phyloP scores from a whole-genome alignment of 2,888 invertebrate genomes.

The Hymenopus coronatus region DNA sequence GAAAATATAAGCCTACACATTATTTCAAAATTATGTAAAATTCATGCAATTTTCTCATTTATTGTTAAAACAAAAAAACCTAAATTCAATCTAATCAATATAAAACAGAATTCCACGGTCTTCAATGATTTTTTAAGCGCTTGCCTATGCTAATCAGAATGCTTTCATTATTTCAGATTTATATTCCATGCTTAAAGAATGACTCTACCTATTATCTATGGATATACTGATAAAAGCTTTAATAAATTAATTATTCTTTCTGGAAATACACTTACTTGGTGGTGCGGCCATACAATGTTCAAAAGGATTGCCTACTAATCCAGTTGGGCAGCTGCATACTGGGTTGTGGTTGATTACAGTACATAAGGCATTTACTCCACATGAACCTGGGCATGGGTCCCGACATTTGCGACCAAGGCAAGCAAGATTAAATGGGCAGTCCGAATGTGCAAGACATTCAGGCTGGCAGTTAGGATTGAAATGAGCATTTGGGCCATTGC shows the following conservation, averaged over 20 bases:
- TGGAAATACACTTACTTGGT: conserved; percentile 48
- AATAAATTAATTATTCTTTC: background rate
- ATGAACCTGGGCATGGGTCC: conserved; percentile 77
- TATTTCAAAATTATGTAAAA: too few species aligned
- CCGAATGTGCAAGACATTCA: conserved; percentile 76
- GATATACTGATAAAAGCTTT: background rate
- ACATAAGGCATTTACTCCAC: conserved; percentile 71
- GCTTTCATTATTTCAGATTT: background rate
- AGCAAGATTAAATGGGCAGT: conserved; percentile 74
- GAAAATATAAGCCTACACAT: too few species aligned
- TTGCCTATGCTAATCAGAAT: too few species aligned
- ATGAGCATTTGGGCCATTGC: conserved; percentile 63
- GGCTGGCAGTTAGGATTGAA: conserved; percentile 75
- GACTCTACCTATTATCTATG: background rate
- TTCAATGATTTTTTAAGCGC: too few species aligned
- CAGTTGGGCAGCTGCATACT: conserved; percentile 66
- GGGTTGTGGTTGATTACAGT: conserved; percentile 69
- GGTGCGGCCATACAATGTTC: conserved; percentile 65
- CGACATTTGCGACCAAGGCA: conserved; percentile 71
- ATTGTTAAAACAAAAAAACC: too few species aligned
- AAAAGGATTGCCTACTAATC: conserved; percentile 72
- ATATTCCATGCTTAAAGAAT: background rate
- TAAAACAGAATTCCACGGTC: too few species aligned
- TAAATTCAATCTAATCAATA: too few species aligned
- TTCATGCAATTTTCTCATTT: too few species aligned